Percentiles rank a stretch among this genome's conserved stretches.
phyloP scores from a whole-genome alignment of 2,797 vertebrate species.

The Takifugu rubripes region DNA sequence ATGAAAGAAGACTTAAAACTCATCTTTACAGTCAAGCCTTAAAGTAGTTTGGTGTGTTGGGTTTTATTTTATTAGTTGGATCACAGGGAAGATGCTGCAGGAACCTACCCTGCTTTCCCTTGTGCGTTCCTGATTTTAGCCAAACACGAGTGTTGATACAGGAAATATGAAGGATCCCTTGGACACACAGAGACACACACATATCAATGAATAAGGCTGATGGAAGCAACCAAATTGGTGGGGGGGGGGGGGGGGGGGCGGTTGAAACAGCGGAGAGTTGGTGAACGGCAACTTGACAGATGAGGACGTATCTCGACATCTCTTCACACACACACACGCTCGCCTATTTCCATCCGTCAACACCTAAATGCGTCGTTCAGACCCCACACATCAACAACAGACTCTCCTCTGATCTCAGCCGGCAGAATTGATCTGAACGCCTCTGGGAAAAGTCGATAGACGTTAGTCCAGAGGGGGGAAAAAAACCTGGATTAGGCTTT shows the following conservation, averaged over 20 bases:
- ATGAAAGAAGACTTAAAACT: too few species aligned
- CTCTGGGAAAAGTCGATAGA: slow-evolving; percentile 57
- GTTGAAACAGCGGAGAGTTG: slow-evolving; percentile 1
- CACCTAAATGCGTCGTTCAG: slow-evolving; percentile 36
- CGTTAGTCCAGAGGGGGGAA: slow-evolving; percentile 31
- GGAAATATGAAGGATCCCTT: neutral
- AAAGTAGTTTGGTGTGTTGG: too few species aligned
- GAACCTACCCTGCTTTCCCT: too few species aligned
- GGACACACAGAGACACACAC: slow-evolving; percentile 13
- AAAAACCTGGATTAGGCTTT: slow-evolving; percentile 47
- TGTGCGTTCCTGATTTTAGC: too few species aligned
- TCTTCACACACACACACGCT: slow-evolving; percentile 2
- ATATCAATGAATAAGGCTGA: slow-evolving; percentile 6
- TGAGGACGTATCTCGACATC: slow-evolving; percentile 3
- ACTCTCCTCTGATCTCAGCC: slow-evolving; percentile 28
- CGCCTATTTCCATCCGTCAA: slow-evolving; percentile 32
- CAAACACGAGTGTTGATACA: neutral
- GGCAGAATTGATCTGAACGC: slow-evolving; percentile 55
- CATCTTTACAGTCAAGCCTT: too few species aligned
- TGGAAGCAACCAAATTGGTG: neutral
- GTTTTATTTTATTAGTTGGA: too few species aligned
- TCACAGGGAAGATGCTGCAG: too few species aligned
- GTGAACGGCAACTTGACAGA: neutral
- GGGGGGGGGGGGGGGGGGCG: neutral
- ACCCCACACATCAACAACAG: slow-evolving; percentile 29